Base-by-base conservation (phyloP, 2,888 invertebrate species). In the Ferdinandea cuprea region DNA sequence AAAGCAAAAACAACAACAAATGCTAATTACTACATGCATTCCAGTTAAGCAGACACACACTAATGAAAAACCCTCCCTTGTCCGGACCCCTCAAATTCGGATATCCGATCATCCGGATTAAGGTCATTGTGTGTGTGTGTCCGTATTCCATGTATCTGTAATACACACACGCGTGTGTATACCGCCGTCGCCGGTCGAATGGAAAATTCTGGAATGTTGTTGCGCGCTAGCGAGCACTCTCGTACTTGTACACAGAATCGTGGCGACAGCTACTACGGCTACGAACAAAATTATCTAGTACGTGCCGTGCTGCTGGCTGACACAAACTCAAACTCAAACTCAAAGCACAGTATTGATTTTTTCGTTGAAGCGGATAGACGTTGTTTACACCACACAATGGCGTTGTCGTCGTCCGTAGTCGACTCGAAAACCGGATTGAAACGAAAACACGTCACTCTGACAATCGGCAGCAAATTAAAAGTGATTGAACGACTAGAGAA, bases 311-410 rank as follows among this genome's bases (percentile, higher is more conserved):
- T 8, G 9, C 9, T 32, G n/a, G 32, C 40, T 40, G 40, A 40
- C 40, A 13, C 42, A 32, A 15, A n/a, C n/a, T n/a, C n/a, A n/a
- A n/a, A n/a, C n/a, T n/a, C n/a, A n/a, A n/a, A n/a, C n/a, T n/a
- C n/a, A n/a, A n/a, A n/a, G n/a, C 13, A 9, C 32, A 66, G 76
- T 76, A 76, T 76, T 28, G 68, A 68, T 68, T 76, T 68, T 68
- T n/a, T 37, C 9, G 3, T 8, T 9, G 44, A 52, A 44, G 8
- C 59, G 59, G 15, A 42, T n/a, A 59, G 52, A 46, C 76, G 58
- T 59, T 17, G 15, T 8, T 25, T 28, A 28, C 9, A 4, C 1
- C 5, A 32, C 2, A 19, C 25, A 25, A 25, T 25, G 25, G 52
- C 52, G 66, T 40, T 9, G 13, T 52, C 52, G 66, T 40, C 13